phyloP scores from a whole-genome alignment of 2,113 vertebrate species.

The Noturus placidus region DNA sequence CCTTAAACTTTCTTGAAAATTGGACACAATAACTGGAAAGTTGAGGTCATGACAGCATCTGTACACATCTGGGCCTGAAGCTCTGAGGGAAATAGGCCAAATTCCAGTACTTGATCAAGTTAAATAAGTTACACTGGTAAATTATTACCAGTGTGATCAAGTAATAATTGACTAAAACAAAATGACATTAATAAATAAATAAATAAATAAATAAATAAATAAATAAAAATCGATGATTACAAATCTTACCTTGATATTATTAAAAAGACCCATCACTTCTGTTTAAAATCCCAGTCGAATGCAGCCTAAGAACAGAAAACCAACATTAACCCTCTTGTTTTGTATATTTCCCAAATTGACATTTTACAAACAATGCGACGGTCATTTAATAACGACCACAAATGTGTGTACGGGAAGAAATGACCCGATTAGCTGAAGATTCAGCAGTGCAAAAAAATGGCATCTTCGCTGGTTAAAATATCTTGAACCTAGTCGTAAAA shows the following conservation, averaged over 20 bases:
- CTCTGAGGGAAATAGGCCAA: neutral
- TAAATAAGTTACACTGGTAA: too few relatives aligned
- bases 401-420: neutral
- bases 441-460: neutral
- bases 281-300: conserved; percentile 15
- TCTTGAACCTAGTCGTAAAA: too few relatives aligned
- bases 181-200: too few relatives aligned
- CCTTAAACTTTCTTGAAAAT: neutral
- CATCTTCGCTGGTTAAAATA: too few relatives aligned
- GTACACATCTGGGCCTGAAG: too few relatives aligned
- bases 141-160: too few relatives aligned
- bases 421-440: neutral
- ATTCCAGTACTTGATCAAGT: too few relatives aligned
- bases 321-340: neutral
- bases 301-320: conserved; percentile 18
- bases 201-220: too few relatives aligned
- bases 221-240: neutral
- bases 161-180: neutral
- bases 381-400: neutral
- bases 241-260: conserved; percentile 69
- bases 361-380: neutral
- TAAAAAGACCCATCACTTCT: conserved; percentile 50
- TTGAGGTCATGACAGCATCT: too few relatives aligned
- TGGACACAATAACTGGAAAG: neutral
- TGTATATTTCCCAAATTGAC: neutral